Percentiles rank a stretch among this genome's conserved stretches.
phyloP scores from a whole-genome alignment of 2,113 vertebrate species.

The Phyllostomus discolor region DNA sequence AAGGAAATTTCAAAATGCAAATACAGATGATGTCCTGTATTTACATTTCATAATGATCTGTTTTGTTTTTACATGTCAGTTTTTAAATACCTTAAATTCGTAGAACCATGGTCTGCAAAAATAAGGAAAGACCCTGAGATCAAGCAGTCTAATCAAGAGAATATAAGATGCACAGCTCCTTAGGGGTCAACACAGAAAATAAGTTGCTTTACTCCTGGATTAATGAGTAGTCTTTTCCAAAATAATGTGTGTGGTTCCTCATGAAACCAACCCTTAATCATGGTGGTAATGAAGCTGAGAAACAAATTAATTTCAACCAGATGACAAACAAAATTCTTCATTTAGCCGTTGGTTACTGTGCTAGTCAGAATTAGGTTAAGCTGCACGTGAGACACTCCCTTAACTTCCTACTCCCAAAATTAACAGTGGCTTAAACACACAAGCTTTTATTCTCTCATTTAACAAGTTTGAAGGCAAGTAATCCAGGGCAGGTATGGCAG shows the following conservation, averaged over 20 bases:
- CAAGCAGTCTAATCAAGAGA: background rate
- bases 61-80: background rate
- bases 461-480: background rate
- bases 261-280: background rate
- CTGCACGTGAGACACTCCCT: background rate
- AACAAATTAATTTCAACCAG: background rate
- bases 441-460: background rate
- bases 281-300: background rate
- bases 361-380: background rate
- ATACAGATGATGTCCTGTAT: background rate
- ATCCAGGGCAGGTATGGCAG: background rate
- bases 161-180: background rate
- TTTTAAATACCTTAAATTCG: constrained; percentile 2
- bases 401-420: background rate
- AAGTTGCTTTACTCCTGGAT: background rate
- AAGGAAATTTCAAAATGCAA: constrained; percentile 27
- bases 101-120: background rate
- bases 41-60: background rate
- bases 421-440: background rate
- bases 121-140: background rate
- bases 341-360: background rate
- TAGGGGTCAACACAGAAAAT: background rate
- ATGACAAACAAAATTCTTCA: constrained; percentile 15
- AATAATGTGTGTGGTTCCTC: background rate
- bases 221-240: background rate